phyloP scores from a whole-genome alignment of 2,113 vertebrate genomes.

The Cochlearius cochlearius region DNA sequence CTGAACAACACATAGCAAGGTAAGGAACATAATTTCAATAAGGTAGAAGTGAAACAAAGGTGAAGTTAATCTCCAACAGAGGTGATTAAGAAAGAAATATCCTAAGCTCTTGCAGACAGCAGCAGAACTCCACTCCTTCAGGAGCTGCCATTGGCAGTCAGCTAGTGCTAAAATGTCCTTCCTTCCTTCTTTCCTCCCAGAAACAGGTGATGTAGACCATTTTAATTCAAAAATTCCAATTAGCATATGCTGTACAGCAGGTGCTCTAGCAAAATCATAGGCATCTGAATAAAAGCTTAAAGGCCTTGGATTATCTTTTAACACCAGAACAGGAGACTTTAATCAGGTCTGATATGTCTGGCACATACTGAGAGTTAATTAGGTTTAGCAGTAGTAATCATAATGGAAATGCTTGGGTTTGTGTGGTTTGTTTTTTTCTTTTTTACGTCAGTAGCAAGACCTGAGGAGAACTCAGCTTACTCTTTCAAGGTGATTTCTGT shows the following conservation, averaged over 20 bases:
- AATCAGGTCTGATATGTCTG: slow-evolving; percentile 23
- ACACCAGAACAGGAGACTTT: not conserved
- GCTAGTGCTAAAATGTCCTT: not conserved
- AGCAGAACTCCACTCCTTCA: not conserved
- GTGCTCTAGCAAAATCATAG: not conserved
- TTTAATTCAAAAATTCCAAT: slow-evolving; percentile 1
- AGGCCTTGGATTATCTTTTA: slow-evolving; percentile 4
- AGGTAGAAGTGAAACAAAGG: not conserved
- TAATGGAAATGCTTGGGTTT: not conserved
- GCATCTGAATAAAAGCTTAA: slow-evolving; percentile 10
- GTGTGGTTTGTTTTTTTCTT: not conserved
- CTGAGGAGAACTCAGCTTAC: not conserved
- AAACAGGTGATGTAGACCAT: not conserved
- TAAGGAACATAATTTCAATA: not conserved
- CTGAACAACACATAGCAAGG: not conserved
- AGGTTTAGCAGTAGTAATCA: slow-evolving; percentile 5
- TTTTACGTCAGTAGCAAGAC: not conserved
- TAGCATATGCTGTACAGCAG: not conserved
- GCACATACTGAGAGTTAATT: slow-evolving; percentile 18
- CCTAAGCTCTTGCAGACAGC: not conserved
- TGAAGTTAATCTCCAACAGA: not conserved
- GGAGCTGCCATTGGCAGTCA: not conserved
- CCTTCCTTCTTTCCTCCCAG: not conserved
- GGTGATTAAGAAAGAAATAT: not conserved
- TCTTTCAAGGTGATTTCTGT: not conserved